Percentiles rank a stretch among this genome's conserved stretches.
Evolutionary conservation across 1,140 invertebrate genomes (phyloP).

Genomic region (Aphelenchoides fujianensis): DNA sequence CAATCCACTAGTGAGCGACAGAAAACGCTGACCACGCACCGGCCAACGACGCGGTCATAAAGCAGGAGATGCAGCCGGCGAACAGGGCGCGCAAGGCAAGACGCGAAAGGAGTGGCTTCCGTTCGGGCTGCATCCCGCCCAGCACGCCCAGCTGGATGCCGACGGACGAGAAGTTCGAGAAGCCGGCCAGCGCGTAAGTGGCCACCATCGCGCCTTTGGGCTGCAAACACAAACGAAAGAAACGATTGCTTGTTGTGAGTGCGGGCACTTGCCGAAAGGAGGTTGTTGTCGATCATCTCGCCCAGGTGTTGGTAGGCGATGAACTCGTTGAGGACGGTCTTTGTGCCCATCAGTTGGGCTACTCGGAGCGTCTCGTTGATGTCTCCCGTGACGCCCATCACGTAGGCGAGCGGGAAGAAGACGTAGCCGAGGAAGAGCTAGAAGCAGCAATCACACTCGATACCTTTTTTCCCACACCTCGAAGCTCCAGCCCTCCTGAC

Average conservation of each 20-base stretch:
- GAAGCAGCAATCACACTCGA: slow-evolving; percentile 7
- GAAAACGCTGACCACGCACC: slow-evolving; percentile 66
- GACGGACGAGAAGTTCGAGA: slow-evolving; percentile 85
- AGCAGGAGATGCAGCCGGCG: slow-evolving; percentile 79
- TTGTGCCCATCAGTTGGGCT: slow-evolving; percentile 78
- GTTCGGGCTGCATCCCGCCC: slow-evolving; percentile 74
- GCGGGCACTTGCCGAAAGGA: slow-evolving; percentile 71
- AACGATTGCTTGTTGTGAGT: too few species aligned
- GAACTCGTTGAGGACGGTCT: slow-evolving; percentile 87
- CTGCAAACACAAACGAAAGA: too few species aligned
- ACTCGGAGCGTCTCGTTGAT: slow-evolving; percentile 73
- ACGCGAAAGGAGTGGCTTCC: slow-evolving; percentile 71
- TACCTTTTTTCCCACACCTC: slow-evolving; percentile 22
- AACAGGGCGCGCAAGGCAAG: slow-evolving; percentile 79
- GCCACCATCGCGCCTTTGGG: slow-evolving; percentile 75
- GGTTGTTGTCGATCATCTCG: slow-evolving; percentile 67
- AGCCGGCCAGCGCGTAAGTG: slow-evolving; percentile 90
- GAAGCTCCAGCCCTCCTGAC: slow-evolving; percentile 62
- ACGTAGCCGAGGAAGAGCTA: slow-evolving; percentile 70
- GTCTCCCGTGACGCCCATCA: slow-evolving; percentile 76
- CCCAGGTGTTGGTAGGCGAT: slow-evolving; percentile 78
- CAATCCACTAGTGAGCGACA: background rate
- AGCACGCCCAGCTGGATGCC: slow-evolving; percentile 82
- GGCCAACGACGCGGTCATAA: slow-evolving; percentile 86
- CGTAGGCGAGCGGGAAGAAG: slow-evolving; percentile 79